Conservation (phyloP, 2,888 invertebrate genomes). For the Dysmachus trigonus region DNA sequence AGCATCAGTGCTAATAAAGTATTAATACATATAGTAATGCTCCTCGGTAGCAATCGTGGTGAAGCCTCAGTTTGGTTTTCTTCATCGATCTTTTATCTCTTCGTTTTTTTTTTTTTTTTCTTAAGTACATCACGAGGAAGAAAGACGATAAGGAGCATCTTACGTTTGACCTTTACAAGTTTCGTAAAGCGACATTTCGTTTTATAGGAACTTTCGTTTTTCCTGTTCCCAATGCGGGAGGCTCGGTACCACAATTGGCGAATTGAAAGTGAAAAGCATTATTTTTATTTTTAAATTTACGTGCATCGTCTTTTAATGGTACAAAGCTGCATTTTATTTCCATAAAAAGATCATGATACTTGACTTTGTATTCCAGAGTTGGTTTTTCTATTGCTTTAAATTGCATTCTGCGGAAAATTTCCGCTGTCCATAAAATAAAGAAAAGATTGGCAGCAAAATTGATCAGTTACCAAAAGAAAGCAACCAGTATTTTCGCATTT, state of each 20-base stretch:
- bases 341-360: background rate
- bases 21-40: background rate
- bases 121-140: background rate
- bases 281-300: background rate
- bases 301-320: background rate
- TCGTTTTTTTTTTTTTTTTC: background rate
- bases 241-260: background rate
- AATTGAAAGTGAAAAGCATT: background rate
- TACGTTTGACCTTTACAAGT: background rate
- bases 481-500: background rate
- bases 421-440: background rate
- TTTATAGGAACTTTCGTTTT: background rate
- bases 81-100: background rate
- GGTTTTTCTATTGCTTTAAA: background rate
- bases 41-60: background rate
- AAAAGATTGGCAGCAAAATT: background rate
- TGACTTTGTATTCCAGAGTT: background rate
- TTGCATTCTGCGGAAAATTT: background rate
- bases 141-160: background rate
- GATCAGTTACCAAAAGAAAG: background rate
- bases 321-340: background rate
- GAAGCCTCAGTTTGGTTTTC: background rate
- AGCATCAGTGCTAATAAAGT: background rate
- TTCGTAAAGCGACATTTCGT: background rate
- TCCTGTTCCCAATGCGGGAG: background rate